Conservation (phyloP, 2,797 vertebrate genomes). For the Hypotaenidia philippensis region DNA sequence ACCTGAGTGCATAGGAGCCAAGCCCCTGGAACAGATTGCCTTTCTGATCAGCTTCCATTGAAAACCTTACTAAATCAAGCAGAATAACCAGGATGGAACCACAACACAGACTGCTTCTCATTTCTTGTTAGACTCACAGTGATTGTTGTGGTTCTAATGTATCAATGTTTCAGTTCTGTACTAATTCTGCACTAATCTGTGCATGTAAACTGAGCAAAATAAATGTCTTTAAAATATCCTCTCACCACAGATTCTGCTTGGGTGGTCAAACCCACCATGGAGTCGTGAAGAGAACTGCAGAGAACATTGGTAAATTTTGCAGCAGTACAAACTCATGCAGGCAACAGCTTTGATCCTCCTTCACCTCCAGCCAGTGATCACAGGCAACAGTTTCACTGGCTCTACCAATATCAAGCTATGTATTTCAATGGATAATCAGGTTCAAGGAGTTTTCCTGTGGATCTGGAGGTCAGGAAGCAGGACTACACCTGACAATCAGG, state of each 20-base stretch:
- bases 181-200: slow-evolving; percentile 39
- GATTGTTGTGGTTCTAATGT: background rate
- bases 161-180: slow-evolving; percentile 40
- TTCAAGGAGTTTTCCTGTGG: background rate
- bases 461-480: background rate
- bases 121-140: slow-evolving; percentile 14
- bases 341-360: background rate
- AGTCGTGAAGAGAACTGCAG: background rate
- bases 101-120: background rate
- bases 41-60: background rate
- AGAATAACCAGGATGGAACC: background rate
- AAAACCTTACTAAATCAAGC: background rate
- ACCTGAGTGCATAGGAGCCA: rapidly evolving
- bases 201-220: slow-evolving; percentile 1
- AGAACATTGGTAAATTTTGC: background rate
- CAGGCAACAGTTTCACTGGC: background rate
- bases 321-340: background rate
- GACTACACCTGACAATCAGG: background rate
- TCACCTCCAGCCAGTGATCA: background rate
- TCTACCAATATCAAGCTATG: background rate
- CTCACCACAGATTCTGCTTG: slow-evolving; percentile 38
- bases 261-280: background rate
- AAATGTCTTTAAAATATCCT: slow-evolving; percentile 12
- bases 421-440: background rate
- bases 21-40: background rate